These are phyloP conservation scores for Drosophila kambysellisi DNA, from an alignment of 2,888 invertebrate species.

Conservation along the genomic window DNA sequence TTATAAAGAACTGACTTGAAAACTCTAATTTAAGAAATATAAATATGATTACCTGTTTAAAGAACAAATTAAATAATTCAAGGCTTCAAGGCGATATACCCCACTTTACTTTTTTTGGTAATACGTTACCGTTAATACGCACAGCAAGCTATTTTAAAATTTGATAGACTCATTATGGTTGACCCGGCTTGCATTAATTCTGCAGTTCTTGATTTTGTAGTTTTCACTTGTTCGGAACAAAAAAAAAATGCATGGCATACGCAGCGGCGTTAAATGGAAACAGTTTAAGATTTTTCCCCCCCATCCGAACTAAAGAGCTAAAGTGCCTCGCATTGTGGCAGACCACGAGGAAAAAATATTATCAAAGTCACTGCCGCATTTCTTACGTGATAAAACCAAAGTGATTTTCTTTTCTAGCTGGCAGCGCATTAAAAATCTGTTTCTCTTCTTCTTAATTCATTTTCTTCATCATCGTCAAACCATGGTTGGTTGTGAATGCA, in stretches of 20 bases:
- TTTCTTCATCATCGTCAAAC: neutral
- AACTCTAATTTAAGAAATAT: neutral
- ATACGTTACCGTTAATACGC: neutral
- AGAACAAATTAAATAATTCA: neutral
- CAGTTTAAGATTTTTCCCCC: neutral
- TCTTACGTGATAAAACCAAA: constrained; percentile 25
- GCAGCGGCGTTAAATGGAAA: constrained; percentile 1
- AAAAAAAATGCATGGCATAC: neutral
- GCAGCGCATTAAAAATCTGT: constrained; percentile 24
- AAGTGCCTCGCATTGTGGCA: constrained; percentile 3
- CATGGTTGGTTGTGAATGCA: constrained; percentile 29
- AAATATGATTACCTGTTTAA: neutral
- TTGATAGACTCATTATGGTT: constrained; percentile 31
- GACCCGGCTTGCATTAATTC: neutral
- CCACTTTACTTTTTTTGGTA: neutral
- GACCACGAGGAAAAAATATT: neutral
- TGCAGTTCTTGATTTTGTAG: neutral
- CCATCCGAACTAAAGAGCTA: neutral
- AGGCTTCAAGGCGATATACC: neutral
- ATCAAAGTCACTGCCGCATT: constrained; percentile 14
- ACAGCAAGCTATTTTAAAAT: constrained; percentile 29
- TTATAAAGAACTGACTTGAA: neutral
- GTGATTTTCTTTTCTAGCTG: constrained; percentile 26
- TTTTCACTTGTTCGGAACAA: neutral
- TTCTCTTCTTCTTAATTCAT: neutral